Conservation (phyloP, 2,888 invertebrate species). For the Cosmopolites sordidus region DNA sequence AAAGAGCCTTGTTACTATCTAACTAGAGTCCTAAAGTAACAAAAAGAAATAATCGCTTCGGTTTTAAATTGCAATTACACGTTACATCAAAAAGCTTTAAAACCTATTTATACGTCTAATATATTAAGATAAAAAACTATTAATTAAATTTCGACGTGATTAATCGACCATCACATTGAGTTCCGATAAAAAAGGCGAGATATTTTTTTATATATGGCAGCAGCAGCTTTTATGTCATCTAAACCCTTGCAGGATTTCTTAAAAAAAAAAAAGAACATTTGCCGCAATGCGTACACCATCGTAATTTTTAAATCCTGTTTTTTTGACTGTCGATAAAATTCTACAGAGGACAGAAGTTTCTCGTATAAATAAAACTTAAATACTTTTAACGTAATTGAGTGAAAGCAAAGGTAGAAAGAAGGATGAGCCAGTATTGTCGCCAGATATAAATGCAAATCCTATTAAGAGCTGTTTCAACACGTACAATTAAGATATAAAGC, state of each 20-base stretch:
- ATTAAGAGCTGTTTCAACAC: background rate
- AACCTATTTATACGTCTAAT: too few relatives aligned
- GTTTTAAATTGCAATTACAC: too few relatives aligned
- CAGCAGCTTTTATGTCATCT: background rate
- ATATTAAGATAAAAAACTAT: background rate
- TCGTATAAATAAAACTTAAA: too few relatives aligned
- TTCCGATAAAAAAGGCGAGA: conserved; percentile 11
- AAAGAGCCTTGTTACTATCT: too few relatives aligned
- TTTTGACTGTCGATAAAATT: too few relatives aligned
- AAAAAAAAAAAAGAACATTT: background rate
- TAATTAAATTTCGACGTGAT: conserved; percentile 17
- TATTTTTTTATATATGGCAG: too few relatives aligned
- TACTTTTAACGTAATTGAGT: too few relatives aligned
- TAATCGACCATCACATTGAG: conserved; percentile 19
- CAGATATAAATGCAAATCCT: background rate
- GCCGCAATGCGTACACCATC: background rate
- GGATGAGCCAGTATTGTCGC: background rate
- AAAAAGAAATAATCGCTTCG: too few relatives aligned
- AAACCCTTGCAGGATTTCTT: background rate
- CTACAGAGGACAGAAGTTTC: too few relatives aligned
- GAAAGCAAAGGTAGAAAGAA: background rate
- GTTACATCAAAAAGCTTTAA: too few relatives aligned
- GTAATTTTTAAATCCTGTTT: background rate
- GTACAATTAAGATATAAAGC: background rate
- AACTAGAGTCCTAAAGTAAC: too few relatives aligned